Conservation (phyloP, 2,888 invertebrate genomes). For the Proisotoma minuta region DNA sequence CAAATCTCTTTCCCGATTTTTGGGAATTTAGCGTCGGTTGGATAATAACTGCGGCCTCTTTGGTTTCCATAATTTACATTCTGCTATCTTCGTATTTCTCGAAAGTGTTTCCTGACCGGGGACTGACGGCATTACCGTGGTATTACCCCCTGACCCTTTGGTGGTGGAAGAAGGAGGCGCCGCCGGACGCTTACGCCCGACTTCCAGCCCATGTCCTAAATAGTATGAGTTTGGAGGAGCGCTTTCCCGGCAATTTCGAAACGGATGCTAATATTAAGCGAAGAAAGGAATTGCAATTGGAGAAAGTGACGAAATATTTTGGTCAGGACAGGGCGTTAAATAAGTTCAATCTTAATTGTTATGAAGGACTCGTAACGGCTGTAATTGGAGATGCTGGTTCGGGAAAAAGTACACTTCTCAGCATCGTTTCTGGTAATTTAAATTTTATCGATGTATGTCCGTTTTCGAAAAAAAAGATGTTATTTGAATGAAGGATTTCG, state of each 20-base stretch:
- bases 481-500: too few relatives aligned
- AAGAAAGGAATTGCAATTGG: slow-evolving; percentile 28
- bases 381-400: not conserved
- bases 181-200: slow-evolving; percentile 14
- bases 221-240: slow-evolving; percentile 14
- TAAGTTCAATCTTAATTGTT: slow-evolving; percentile 22
- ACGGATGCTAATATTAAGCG: slow-evolving; percentile 21
- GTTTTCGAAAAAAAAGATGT: too few relatives aligned
- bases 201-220: not conserved
- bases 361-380: slow-evolving; percentile 23
- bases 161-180: slow-evolving; percentile 23
- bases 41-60: slow-evolving; percentile 11
- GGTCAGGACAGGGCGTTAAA: slow-evolving; percentile 16
- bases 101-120: slow-evolving; percentile 14
- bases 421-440: not conserved
- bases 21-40: slow-evolving; percentile 14
- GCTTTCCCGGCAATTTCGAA: slow-evolving; percentile 27
- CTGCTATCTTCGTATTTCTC: slow-evolving; percentile 13
- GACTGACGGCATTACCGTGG: slow-evolving; percentile 20
- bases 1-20: not conserved
- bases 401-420: not conserved
- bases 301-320: slow-evolving; percentile 25
- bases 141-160: slow-evolving; percentile 24
- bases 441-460: too few relatives aligned
- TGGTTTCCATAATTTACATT: slow-evolving; percentile 4